These are phyloP conservation scores for Neoarius graeffei DNA, from an alignment of 2,113 vertebrate species.

Conservation along the genomic window DNA sequence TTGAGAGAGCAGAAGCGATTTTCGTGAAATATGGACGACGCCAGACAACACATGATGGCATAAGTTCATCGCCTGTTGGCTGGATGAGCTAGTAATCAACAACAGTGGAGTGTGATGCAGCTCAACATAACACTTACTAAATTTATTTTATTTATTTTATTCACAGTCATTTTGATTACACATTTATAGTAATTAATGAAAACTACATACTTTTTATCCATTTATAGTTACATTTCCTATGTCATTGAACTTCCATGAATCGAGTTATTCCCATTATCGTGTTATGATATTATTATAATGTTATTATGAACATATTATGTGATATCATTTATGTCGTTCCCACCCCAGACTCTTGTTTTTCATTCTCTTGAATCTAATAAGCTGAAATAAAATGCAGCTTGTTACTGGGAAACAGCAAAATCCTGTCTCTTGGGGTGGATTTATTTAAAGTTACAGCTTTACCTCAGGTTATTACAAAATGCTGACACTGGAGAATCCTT, in stretches of 20 bases:
- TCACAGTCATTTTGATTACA: no score
- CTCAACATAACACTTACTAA: no score
- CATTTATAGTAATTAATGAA: no score
- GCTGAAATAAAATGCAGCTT: background rate
- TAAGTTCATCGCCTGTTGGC: no score
- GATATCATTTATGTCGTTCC: background rate
- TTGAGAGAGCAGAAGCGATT: no score
- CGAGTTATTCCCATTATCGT: no score
- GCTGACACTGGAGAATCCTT: background rate
- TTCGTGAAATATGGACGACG: no score
- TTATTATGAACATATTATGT: background rate
- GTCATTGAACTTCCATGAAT: background rate
- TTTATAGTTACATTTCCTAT: background rate
- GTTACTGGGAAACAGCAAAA: background rate
- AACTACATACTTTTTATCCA: background rate
- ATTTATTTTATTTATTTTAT: no score
- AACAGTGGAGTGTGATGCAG: no score
- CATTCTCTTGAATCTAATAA: background rate
- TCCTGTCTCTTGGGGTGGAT: background rate
- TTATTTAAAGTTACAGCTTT: background rate
- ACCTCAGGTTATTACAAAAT: background rate
- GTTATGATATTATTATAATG: no score
- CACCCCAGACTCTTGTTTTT: background rate
- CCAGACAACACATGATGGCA: no score
- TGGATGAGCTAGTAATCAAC: no score